These are phyloP conservation scores for Neotoma lepida DNA, from an alignment of 2,113 vertebrate genomes.

Conservation along the genomic window DNA sequence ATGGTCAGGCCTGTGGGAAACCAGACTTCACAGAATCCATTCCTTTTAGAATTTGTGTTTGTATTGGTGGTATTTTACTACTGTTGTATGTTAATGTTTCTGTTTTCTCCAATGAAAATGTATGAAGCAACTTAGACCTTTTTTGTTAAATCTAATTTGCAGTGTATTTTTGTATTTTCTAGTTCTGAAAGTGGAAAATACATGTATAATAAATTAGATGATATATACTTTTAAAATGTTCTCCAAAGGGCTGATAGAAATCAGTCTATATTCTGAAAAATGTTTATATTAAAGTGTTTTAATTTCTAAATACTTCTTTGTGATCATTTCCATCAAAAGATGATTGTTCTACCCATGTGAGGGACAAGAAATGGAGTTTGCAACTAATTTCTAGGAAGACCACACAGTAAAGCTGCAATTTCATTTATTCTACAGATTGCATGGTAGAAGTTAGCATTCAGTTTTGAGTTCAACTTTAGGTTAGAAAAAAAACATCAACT, in stretches of 20 bases:
- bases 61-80: slow-evolving; percentile 52
- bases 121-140: slow-evolving; percentile 46
- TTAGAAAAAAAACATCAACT: slow-evolving; percentile 35
- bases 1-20: not conserved
- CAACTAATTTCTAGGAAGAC: slow-evolving; percentile 21
- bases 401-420: slow-evolving; percentile 33
- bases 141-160: slow-evolving; percentile 71
- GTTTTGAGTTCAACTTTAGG: slow-evolving; percentile 39
- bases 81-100: slow-evolving; percentile 41
- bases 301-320: slow-evolving; percentile 63
- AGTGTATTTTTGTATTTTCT: slow-evolving; percentile 73
- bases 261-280: slow-evolving; percentile 76
- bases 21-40: slow-evolving; percentile 47
- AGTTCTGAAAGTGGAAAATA: slow-evolving; percentile 73
- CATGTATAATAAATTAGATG: slow-evolving; percentile 62
- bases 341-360: not conserved
- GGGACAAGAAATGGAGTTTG: slow-evolving; percentile 6
- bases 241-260: slow-evolving; percentile 57
- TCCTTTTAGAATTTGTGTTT: slow-evolving; percentile 54
- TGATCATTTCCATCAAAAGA: slow-evolving; percentile 56
- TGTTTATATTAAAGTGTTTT: slow-evolving; percentile 75
- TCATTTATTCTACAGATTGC: slow-evolving; percentile 31
- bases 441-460: slow-evolving; percentile 41
- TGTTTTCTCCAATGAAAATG: slow-evolving; percentile 63
- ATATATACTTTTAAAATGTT: slow-evolving; percentile 64